phyloP scores from a whole-genome alignment of 2,888 invertebrate species.

The Polietes domitor region DNA sequence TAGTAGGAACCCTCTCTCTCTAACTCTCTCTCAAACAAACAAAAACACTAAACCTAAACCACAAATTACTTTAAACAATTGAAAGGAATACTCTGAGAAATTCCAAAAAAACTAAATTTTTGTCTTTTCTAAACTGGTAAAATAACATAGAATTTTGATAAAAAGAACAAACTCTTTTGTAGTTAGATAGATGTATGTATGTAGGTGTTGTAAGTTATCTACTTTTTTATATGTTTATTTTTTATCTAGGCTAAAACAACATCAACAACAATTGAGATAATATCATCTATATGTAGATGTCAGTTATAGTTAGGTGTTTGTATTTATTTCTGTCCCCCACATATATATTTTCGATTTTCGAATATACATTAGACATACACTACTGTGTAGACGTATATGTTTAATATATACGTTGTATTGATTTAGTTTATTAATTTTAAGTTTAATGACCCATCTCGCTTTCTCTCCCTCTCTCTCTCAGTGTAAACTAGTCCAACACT shows the following conservation, averaged over 20 bases:
- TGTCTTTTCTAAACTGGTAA: neutral
- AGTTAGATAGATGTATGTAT: conserved; percentile 58
- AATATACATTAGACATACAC: neutral
- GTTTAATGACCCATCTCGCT: conserved; percentile 8
- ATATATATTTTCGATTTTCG: neutral
- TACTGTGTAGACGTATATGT: conserved; percentile 33
- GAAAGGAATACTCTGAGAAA: neutral
- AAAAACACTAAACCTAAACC: conserved; percentile 48
- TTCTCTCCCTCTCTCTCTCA: too few species aligned
- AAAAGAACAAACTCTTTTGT: conserved; percentile 48
- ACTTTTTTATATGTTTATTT: conserved; percentile 11
- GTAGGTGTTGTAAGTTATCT: neutral
- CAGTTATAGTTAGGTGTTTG: conserved; percentile 1
- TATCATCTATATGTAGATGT: conserved; percentile 56
- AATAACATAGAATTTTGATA: conserved; percentile 38
- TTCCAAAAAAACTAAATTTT: conserved; percentile 17
- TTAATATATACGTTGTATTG: conserved; percentile 41
- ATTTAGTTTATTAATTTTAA: neutral
- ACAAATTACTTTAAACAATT: conserved; percentile 63
- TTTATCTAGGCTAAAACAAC: conserved; percentile 20
- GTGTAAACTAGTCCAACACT: neutral
- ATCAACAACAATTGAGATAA: conserved; percentile 2
- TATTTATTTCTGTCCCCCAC: neutral
- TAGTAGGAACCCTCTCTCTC: too few species aligned
- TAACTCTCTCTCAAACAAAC: too few species aligned